Evolutionary conservation across 1,140 invertebrate species (phyloP), one percentile per base, ranked within the genome.

Genomic region (Euwallacea similis): DNA sequence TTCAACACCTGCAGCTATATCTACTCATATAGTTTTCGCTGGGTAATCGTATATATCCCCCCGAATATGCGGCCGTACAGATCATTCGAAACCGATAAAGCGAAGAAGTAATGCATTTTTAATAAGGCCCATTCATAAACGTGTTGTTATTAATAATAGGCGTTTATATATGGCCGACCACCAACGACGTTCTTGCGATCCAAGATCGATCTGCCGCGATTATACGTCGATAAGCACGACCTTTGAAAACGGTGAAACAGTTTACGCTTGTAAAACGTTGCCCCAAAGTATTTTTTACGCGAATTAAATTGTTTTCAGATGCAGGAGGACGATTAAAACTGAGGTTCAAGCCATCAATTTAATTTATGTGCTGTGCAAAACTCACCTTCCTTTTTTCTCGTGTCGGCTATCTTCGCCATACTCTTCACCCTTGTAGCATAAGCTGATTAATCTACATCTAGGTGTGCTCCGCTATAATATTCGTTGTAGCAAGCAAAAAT

Each of bases 141-240:
- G 66, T 68, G 66, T 75, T 77, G 77, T 77, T 78, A 78, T 78
- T 78, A 78, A 78, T 78, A 78, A 78, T 78, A 78, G 77, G 75
- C 68, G 68, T 70, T 70, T 70, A 70, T 71, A 77, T 76, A 78
- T 77, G 73, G 74, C 54, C 77, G 77, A 78, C 77, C 77, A 78
- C 77, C 77, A 78, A 77, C 77, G 76, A 69, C 56, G 77, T 59
- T 74, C 69, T 72, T 75, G 73, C 74, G 73, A 69, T 67, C 72
- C 21, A 33, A 66, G 63, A 69, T 68, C 66, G 64, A 66, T 66
- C 50, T 42, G 64, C 64, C 75, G 72, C 75, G 76, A 76, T 75
- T 61, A 61, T 58, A 50, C 63, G 75, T 75, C 76, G 73, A 70
- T 72, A 74, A 62, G 63, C 46, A 54, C 50, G 63, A 65, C 47